Evolutionary conservation across 1,140 invertebrate species (phyloP).

Genomic region (Psilanteris sp.): DNA sequence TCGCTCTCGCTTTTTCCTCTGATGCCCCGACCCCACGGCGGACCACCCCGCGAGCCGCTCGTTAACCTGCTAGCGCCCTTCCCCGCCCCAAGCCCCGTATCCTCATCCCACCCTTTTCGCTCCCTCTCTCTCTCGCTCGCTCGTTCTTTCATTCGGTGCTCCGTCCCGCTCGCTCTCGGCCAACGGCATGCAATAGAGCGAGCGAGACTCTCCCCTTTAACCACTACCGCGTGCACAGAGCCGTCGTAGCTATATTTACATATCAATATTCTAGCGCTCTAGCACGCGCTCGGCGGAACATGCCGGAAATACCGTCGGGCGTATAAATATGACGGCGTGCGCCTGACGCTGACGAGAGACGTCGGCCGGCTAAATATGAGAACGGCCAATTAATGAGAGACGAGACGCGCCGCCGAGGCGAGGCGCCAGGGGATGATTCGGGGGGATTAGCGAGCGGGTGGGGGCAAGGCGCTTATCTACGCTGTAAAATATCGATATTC

Average conservation of each 20-base stretch:
- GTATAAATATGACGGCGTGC: constrained; percentile 55
- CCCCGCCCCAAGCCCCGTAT: constrained; percentile 53
- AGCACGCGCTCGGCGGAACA: constrained; percentile 43
- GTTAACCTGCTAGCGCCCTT: constrained; percentile 61
- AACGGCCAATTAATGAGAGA: constrained; percentile 59
- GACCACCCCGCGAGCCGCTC: constrained; percentile 62
- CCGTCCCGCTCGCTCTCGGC: constrained; percentile 26
- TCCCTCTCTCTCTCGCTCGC: too few species aligned
- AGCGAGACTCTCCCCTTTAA: too few species aligned
- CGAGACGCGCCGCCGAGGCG: constrained; percentile 36
- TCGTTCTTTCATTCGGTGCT: constrained; percentile 37
- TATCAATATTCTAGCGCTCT: too few species aligned
- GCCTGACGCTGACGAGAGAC: constrained; percentile 53
- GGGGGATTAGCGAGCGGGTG: constrained; percentile 11
- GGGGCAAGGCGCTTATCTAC: constrained; percentile 10
- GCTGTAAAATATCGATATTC: constrained; percentile 16
- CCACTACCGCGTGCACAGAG: too few species aligned
- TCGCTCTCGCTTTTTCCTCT: constrained; percentile 15
- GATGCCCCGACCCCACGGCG: constrained; percentile 48
- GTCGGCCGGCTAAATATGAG: constrained; percentile 51
- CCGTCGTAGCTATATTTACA: too few species aligned
- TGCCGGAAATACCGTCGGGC: constrained; percentile 51
- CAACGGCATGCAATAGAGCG: too few species aligned
- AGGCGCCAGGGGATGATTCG: constrained; percentile 9
- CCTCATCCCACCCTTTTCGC: constrained; percentile 34